Conservation (phyloP, 2,797 vertebrate genomes). For the Aldrovandia affinis region DNA sequence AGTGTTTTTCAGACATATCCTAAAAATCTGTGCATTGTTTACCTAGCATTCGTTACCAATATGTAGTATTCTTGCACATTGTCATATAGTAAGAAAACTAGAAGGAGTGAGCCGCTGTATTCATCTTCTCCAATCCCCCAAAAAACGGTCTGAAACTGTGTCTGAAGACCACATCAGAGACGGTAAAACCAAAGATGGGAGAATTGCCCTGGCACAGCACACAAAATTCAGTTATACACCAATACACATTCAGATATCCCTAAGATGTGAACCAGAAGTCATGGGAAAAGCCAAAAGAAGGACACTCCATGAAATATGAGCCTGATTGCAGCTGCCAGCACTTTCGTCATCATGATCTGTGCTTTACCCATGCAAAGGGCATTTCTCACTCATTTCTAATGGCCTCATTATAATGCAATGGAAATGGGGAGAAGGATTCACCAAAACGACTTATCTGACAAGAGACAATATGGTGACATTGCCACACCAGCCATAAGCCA, state of each 20-base stretch:
- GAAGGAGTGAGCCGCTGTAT: background rate
- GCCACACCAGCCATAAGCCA: background rate
- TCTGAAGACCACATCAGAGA: background rate
- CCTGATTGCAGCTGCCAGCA: background rate
- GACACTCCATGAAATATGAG: background rate
- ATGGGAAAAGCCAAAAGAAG: background rate
- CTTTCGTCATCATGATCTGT: background rate
- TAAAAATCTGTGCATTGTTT: background rate
- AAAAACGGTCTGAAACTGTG: background rate
- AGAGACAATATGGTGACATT: background rate
- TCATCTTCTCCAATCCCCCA: no score
- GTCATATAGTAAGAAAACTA: no score
- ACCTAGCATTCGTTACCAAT: background rate
- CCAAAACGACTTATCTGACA: background rate
- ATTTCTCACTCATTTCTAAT: background rate
- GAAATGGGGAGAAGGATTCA: background rate
- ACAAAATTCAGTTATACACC: no score
- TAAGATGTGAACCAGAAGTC: background rate
- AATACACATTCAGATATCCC: background rate
- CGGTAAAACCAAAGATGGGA: background rate
- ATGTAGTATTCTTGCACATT: background rate
- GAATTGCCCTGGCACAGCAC: no score
- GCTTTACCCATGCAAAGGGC: background rate
- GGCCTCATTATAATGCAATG: background rate
- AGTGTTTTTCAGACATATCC: background rate